Conservation (phyloP, 2,113 vertebrate species). For the Bombycilla garrulus region DNA sequence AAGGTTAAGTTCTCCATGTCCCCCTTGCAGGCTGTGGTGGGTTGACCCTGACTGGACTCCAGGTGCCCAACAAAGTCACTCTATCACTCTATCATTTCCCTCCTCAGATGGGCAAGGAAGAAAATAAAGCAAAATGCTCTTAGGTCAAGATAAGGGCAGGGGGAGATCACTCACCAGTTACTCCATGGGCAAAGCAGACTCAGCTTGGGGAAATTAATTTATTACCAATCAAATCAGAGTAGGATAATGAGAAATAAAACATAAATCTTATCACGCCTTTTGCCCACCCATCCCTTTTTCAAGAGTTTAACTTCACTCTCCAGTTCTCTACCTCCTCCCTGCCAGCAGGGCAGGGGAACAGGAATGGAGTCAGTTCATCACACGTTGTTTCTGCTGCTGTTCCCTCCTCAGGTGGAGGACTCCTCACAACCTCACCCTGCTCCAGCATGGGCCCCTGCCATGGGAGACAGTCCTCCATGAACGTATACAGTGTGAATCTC, state of each 20-base stretch:
- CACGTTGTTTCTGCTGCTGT: background rate
- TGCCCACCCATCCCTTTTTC: background rate
- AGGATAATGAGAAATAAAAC: background rate
- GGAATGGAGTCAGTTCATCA: background rate
- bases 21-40: background rate
- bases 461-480: background rate
- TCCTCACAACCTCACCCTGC: background rate
- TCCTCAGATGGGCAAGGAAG: background rate
- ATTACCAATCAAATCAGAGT: no score
- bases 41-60: background rate
- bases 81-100: background rate
- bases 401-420: background rate
- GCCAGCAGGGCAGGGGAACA: background rate
- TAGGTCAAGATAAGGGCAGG: background rate
- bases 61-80: background rate
- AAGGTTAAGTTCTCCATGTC: background rate
- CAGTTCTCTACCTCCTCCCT: background rate
- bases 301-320: background rate
- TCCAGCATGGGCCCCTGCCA: no score
- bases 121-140: background rate
- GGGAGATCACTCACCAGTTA: background rate
- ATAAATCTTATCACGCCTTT: background rate
- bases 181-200: background rate
- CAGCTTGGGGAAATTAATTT: no score
- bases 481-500: fast-evolving